Evolutionary conservation across 2,888 invertebrate species (phyloP).

Genomic region (Chelonus formosanus): DNA sequence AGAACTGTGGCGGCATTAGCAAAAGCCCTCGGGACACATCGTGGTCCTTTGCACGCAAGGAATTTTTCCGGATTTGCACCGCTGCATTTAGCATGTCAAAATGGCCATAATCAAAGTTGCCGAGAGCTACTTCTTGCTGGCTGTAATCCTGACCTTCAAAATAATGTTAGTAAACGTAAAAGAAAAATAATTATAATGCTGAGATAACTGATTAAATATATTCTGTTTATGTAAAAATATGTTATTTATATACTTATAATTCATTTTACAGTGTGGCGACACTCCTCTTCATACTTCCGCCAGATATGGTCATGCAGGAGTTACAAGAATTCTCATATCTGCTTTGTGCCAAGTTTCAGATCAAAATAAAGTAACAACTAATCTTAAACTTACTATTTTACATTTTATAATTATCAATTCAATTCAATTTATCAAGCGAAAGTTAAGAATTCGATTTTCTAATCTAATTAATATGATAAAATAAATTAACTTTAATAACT

Average conservation of each 20-base stretch:
- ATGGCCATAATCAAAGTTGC: conserved; percentile 95
- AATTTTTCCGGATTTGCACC: conserved; percentile 91
- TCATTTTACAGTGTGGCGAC: conserved; percentile 82
- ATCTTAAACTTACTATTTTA: no score
- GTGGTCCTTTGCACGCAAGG: conserved; percentile 72
- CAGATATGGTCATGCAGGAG: conserved; percentile 95
- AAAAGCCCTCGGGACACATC: conserved; percentile 72
- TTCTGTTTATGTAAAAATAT: no score
- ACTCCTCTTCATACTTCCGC: conserved; percentile 94
- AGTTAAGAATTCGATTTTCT: no score
- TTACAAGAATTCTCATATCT: conserved; percentile 91
- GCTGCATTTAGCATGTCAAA: conserved; percentile 94
- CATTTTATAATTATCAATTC: no score
- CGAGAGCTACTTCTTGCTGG: conserved; percentile 87
- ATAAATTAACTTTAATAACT: no score
- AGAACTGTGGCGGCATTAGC: conserved; percentile 80
- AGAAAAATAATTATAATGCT: neutral
- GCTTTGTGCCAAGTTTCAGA: conserved; percentile 87
- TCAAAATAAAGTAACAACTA: conserved; percentile 74
- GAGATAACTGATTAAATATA: neutral
- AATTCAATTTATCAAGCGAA: no score
- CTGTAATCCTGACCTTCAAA: conserved; percentile 87
- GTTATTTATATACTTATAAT: neutral
- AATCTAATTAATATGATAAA: no score
- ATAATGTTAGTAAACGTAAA: conserved; percentile 74